Conservation (phyloP, 2,797 vertebrate genomes). For the Sciurus carolinensis region DNA sequence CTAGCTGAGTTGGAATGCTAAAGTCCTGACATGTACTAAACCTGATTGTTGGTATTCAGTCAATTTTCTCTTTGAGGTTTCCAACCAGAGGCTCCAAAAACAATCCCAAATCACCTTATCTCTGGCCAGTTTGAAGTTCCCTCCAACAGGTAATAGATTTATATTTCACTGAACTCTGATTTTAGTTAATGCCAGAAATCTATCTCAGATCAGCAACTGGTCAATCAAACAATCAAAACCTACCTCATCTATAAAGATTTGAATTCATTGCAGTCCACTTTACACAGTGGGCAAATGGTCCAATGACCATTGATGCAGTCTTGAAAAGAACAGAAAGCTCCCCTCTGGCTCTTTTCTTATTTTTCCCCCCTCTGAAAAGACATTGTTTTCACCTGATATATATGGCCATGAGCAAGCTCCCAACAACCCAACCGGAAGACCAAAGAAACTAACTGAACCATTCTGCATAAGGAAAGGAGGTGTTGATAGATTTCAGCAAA, state of each 20-base stretch:
- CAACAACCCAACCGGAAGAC: slow-evolving; percentile 60
- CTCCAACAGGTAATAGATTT: slow-evolving; percentile 3
- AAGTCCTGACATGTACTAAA: neutral
- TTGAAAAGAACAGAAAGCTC: neutral
- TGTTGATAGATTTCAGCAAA: slow-evolving; percentile 86
- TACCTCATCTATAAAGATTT: slow-evolving; percentile 38
- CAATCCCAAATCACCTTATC: neutral
- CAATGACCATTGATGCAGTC: neutral
- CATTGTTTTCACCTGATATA: slow-evolving; percentile 68
- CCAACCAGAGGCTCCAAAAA: neutral
- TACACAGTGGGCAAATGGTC: neutral
- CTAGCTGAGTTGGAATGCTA: neutral
- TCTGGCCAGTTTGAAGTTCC: slow-evolving; percentile 19
- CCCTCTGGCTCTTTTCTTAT: neutral
- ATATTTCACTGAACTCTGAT: slow-evolving; percentile 41
- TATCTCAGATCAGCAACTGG: neutral
- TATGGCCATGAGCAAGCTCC: slow-evolving; percentile 73
- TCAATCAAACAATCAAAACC: neutral
- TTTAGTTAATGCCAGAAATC: neutral
- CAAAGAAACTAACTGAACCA: slow-evolving; percentile 73
- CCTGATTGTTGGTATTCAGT: neutral
- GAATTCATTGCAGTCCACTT: neutral
- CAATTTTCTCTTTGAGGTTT: neutral
- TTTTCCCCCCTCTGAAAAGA: slow-evolving; percentile 60
- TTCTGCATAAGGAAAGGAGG: slow-evolving; percentile 77